These are phyloP conservation scores for Alaudala cheleensis DNA, from an alignment of 2,113 vertebrate species.

Conservation along the genomic window DNA sequence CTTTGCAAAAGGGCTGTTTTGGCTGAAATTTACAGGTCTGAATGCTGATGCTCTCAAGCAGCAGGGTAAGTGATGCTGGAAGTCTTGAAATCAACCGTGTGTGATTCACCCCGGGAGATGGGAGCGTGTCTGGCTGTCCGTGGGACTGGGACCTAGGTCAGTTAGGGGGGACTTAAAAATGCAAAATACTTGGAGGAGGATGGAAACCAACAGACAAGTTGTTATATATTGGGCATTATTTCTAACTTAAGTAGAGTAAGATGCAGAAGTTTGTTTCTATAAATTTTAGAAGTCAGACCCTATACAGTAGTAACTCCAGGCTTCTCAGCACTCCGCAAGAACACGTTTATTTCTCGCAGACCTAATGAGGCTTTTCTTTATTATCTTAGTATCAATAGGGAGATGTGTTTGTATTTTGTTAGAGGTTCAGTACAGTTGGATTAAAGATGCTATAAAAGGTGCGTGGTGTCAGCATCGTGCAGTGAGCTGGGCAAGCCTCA, in stretches of 20 bases:
- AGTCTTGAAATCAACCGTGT: neutral
- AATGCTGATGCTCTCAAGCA: neutral
- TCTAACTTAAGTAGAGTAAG: neutral
- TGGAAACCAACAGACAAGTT: neutral
- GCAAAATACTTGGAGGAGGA: neutral
- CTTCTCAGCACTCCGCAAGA: neutral
- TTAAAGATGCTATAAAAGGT: neutral
- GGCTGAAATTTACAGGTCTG: neutral
- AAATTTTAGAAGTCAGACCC: neutral
- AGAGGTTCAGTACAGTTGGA: neutral
- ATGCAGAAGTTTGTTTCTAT: neutral
- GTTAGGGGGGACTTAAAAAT: neutral
- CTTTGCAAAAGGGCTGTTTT: neutral
- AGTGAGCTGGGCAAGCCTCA: neutral
- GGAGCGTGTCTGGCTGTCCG: neutral
- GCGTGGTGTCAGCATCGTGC: rapidly evolving
- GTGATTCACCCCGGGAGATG: neutral
- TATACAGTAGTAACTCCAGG: neutral
- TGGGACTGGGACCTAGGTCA: rapidly evolving
- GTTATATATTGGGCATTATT: neutral
- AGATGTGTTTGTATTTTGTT: neutral
- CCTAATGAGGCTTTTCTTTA: conserved; percentile 13
- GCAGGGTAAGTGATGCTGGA: neutral
- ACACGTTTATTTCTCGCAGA: neutral
- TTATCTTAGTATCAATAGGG: neutral